phyloP scores from a whole-genome alignment of 2,113 vertebrate species.

The Eudorcas thomsonii region DNA sequence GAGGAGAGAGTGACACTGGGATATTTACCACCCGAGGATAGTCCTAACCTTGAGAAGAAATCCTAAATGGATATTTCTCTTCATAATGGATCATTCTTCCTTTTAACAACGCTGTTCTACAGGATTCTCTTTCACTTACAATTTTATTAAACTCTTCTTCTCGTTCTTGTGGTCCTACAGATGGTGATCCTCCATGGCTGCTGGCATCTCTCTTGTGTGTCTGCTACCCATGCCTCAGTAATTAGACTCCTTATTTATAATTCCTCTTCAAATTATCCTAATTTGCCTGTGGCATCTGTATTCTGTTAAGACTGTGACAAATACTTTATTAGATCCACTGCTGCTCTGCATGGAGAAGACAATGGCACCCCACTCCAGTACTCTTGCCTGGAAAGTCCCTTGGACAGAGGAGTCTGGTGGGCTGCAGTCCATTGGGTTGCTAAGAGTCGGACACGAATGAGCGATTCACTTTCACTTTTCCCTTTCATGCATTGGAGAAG shows the following conservation, averaged over 20 bases:
- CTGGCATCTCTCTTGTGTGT: background rate
- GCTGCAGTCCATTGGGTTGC: background rate
- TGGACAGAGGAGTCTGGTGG: accelerated
- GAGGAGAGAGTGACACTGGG: too few species aligned
- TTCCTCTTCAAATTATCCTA: conserved; percentile 27
- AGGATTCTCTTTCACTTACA: background rate
- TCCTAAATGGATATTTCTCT: background rate
- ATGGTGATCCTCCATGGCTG: background rate
- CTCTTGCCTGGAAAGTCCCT: background rate
- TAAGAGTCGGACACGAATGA: accelerated
- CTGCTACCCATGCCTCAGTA: background rate
- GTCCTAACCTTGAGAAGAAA: background rate
- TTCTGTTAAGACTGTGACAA: conserved; percentile 16
- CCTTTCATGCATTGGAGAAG: background rate
- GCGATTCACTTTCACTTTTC: background rate
- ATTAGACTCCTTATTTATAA: conserved; percentile 48
- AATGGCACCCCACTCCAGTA: background rate
- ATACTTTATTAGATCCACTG: background rate
- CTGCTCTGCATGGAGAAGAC: background rate
- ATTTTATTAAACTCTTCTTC: background rate
- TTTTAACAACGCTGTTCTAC: background rate
- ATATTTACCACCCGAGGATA: background rate
- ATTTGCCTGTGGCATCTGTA: conserved; percentile 38
- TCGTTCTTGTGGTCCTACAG: background rate
- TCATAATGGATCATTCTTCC: background rate